Evolutionary conservation across 1,140 invertebrate genomes (phyloP).

Genomic region (Hydropsyche tenuis): DNA sequence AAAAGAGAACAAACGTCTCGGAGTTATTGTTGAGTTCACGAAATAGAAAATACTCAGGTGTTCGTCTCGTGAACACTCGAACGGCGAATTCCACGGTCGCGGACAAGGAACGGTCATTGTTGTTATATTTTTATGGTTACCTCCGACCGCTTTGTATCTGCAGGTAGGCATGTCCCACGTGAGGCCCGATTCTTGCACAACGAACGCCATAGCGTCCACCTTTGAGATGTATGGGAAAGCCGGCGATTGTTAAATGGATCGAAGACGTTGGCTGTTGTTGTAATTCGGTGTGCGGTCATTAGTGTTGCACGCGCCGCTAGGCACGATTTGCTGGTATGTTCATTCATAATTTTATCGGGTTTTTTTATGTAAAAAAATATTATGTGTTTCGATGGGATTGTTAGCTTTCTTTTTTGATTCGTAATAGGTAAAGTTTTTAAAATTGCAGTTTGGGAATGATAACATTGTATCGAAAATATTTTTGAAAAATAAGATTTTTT

Average conservation of each 20-base stretch:
- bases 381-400: no score
- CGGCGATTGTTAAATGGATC: no score
- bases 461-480: background rate
- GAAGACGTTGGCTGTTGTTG: no score
- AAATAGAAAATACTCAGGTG: slow-evolving; percentile 35
- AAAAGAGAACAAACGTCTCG: background rate
- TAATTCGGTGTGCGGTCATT: no score
- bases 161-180: background rate
- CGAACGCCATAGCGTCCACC: background rate
- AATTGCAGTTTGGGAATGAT: background rate
- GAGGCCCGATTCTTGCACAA: slow-evolving; percentile 25
- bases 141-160: background rate
- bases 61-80: slow-evolving; percentile 27
- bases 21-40: slow-evolving; percentile 24
- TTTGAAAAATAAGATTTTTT: background rate
- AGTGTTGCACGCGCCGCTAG: no score
- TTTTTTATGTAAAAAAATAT: no score
- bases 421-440: background rate
- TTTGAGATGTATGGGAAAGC: background rate
- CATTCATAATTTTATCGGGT: no score
- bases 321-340: no score
- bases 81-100: slow-evolving; percentile 20
- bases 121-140: slow-evolving; percentile 22
- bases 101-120: slow-evolving; percentile 26
- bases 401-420: no score